Evolutionary conservation across 1,140 invertebrate genomes (phyloP).

Genomic region (Colletes gigas): DNA sequence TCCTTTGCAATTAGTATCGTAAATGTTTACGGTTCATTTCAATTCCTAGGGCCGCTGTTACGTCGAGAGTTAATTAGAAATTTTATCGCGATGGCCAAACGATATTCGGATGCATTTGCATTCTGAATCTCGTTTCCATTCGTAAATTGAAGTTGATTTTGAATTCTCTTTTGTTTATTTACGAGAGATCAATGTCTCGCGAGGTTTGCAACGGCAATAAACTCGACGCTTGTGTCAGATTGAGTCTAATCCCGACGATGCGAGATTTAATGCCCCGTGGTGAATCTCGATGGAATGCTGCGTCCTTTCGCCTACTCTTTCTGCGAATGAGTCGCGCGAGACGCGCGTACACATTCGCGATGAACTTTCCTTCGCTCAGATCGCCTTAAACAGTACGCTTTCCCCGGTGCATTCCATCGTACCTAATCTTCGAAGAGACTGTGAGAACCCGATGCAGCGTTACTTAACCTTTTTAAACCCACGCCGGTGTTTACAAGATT

Average conservation of each 20-base stretch:
- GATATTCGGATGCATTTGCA: neutral
- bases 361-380: constrained; percentile 21
- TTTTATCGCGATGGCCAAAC: neutral
- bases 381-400: constrained; percentile 13
- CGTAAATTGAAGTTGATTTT: too few species aligned
- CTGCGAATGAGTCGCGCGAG: neutral
- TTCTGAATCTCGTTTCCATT: too few species aligned
- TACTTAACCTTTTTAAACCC: too few species aligned
- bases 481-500: too few species aligned
- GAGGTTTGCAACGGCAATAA: constrained; percentile 22
- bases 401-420: neutral
- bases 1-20: neutral
- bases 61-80: neutral
- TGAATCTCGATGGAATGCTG: constrained; percentile 12
- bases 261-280: constrained; percentile 3
- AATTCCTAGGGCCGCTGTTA: too few species aligned
- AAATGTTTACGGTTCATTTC: neutral
- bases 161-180: too few species aligned
- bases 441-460: neutral
- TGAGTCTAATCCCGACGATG: neutral
- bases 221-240: neutral
- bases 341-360: neutral
- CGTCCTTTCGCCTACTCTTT: neutral
- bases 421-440: neutral
- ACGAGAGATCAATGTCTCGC: neutral